Base-by-base conservation (phyloP, 2,797 vertebrate genomes). In the Geotrypetes seraphini region DNA sequence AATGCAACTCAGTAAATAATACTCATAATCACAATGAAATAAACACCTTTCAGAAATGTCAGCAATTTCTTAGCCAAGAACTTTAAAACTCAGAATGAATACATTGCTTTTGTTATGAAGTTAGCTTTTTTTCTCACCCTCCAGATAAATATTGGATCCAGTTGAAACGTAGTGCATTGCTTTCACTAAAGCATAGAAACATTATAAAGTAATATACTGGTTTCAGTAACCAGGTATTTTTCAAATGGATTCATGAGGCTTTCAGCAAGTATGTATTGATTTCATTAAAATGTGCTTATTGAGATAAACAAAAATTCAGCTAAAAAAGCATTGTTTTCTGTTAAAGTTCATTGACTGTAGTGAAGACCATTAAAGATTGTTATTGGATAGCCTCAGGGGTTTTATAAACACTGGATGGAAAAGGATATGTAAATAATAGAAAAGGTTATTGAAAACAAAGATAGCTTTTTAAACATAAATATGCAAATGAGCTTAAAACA, bases 241-340 rank as follows among this genome's bases (percentile, higher is more conserved):
- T 77, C 46, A 63, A 62, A 44, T 53, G 49, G 53, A 76, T 78
- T 73, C 67, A 74, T 71, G 60, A 72, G 57, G 53, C 69, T 76
- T 78, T 78, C 73, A 76, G 62, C 58, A 69, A 79, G 56, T 74
- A 78, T 64, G 40, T 75, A 83, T 76, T 72, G 75, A 78, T 81
- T 81, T 78, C 76, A 81, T 79, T 81, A 78, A 79, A 79, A 78
- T 70, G 54, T 78, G 60, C 53, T 71, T 36, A 68, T 73, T 60
- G 57, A 71, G 75, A 81, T 75, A 78, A 81, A 79, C 71, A 79
- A 74, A 81, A 78, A 66, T 69, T 78, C 64, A 60, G 75, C 76
- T 72, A 66, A 76, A 76, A n/a, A 81, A 76, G 60, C 69, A 76
- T 64, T 79, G 64, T 60, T 70, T 79, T 79, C 60, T 71, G 67